Evolutionary conservation across 2,113 vertebrate species (phyloP), one percentile per base, ranked within the genome.

Genomic region (Smithornis capensis): DNA sequence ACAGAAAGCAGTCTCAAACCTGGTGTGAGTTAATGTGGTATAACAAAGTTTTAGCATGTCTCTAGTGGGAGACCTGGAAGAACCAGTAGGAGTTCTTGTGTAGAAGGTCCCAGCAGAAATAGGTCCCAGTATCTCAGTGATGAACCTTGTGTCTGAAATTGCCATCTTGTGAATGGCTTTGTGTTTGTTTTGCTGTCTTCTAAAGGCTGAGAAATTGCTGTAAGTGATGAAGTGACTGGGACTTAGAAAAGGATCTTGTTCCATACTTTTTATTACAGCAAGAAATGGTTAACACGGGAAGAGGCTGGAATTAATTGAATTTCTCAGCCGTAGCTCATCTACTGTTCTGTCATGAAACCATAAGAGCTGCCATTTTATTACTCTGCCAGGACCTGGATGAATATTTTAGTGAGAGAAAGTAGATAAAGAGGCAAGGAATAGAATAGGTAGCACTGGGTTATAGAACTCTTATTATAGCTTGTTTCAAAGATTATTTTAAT

Each of bases 401-500:
- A 76, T 87, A 65, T 71, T 95, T 83, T 89, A 92, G 60, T 83
- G 74, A 82, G 77, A 64, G 40, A 79, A 45, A 85, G 63, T 29
- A 83, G 84, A 92, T 96, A 83, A 96, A 95, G 92, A 86, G 62
- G 78, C 74, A 91, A 95, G 93, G 91, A 92, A 95, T 96, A 94
- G 96, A 95, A 96, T 62, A 97, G 77, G 92, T 87, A 73, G 86
- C 52, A 25, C 92, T 91, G 94, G 82, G 94, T 96, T 91, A 89
- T 82, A 33, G 87, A 91, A 81, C 78, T 94, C 82, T 89, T 96
- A 86, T 93, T 95, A 94, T 35, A 88, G 93, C 92, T 91, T 81
- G 65, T 94, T 97, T 97, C 92, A 97, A 96, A 96, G 62, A 95
- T 98, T 96, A 96, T 97, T 96, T 90, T 95, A 85, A 92, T 97